These are phyloP conservation scores for Calliphora vomitoria DNA, from an alignment of 2,888 invertebrate genomes.

Conservation along the genomic window DNA sequence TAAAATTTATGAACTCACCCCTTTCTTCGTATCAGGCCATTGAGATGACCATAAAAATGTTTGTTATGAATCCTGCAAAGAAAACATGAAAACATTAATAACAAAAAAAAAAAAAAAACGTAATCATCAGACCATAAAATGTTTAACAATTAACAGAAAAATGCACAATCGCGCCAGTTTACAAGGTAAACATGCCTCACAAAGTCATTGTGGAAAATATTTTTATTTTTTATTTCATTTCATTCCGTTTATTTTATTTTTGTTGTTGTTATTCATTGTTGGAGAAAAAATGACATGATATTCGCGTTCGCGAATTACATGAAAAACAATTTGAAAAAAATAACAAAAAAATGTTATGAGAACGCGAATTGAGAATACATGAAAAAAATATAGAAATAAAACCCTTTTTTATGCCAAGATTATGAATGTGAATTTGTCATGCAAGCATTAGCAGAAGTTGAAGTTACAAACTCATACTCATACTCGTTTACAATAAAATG, in stretches of 20 bases:
- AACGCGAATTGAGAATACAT: conserved; percentile 58
- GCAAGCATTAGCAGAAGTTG: conserved; percentile 80
- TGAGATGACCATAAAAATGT: conserved; percentile 40
- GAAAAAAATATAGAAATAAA: conserved; percentile 50
- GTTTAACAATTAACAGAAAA: conserved; percentile 81
- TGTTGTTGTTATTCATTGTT: conserved; percentile 61
- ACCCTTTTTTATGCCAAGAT: conserved; percentile 73
- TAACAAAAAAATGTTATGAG: conserved; percentile 63
- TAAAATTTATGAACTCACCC: conserved; percentile 29
- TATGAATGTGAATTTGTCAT: conserved; percentile 84
- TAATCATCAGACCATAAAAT: conserved; percentile 81
- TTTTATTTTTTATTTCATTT: conserved; percentile 48
- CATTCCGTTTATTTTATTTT: conserved; percentile 51
- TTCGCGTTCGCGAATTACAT: conserved; percentile 74
- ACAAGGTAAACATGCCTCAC: conserved; percentile 79
- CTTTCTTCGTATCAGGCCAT: background rate
- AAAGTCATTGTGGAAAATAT: conserved; percentile 69
- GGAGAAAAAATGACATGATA: conserved; percentile 70
- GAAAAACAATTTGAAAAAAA: conserved; percentile 73
- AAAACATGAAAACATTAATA: conserved; percentile 63
- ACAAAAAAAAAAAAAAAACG: conserved; percentile 44
- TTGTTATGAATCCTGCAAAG: conserved; percentile 39
- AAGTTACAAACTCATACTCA: conserved; percentile 35
- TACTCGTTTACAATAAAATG: conserved; percentile 36
- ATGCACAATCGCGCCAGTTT: conserved; percentile 78